Percentiles rank a stretch among this genome's conserved stretches.
Conservation (phyloP, 2,113 vertebrate genomes). For the Columba livia region DNA sequence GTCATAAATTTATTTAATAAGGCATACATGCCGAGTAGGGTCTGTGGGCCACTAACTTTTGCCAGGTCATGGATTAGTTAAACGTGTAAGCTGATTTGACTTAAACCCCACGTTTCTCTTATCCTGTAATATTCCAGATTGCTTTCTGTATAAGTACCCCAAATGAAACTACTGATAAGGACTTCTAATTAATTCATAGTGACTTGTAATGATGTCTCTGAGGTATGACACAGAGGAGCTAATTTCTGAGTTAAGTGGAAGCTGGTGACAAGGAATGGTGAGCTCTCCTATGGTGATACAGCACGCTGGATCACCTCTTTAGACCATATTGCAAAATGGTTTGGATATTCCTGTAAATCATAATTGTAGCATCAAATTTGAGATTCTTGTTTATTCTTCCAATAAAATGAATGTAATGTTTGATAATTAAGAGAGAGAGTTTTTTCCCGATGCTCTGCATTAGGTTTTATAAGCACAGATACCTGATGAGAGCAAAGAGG, state of each 20-base stretch:
- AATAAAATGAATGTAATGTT: background rate
- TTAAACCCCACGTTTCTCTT: background rate
- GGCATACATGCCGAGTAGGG: rapidly evolving
- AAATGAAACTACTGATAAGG: background rate
- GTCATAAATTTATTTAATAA: background rate
- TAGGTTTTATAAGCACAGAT: background rate
- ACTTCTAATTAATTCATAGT: background rate
- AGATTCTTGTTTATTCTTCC: background rate
- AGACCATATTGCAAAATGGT: rapidly evolving
- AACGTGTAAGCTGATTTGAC: background rate
- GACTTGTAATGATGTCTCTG: background rate
- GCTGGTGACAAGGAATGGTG: background rate
- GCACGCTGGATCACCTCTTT: rapidly evolving
- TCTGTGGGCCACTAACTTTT: background rate
- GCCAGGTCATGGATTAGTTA: background rate
- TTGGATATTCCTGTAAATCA: background rate
- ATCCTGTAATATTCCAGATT: background rate
- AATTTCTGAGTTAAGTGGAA: background rate
- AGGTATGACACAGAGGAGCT: background rate
- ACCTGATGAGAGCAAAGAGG: background rate
- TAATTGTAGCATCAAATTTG: background rate
- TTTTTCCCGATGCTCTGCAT: background rate
- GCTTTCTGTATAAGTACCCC: background rate
- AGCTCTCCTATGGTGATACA: background rate
- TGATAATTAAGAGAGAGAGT: background rate